phyloP scores from a whole-genome alignment of 2,113 vertebrate genomes.

The Actinemys pallida region DNA sequence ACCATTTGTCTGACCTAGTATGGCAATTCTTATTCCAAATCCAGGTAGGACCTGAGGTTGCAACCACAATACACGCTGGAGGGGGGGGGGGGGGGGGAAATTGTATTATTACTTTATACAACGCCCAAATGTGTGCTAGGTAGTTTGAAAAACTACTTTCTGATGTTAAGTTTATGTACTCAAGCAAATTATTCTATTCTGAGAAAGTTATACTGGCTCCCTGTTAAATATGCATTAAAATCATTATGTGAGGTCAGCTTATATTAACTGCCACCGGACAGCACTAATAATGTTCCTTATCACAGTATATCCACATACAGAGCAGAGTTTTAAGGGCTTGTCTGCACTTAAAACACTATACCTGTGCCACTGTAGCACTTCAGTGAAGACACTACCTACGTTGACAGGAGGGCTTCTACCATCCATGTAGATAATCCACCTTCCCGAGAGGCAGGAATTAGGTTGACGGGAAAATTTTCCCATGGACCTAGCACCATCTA shows the following conservation, averaged over 20 bases:
- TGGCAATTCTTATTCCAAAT: background rate
- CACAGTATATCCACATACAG: background rate
- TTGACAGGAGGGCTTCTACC: too few species aligned
- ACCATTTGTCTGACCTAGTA: too few species aligned
- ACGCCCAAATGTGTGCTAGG: background rate
- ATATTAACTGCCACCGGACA: background rate
- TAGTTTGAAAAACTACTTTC: background rate
- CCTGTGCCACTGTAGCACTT: too few species aligned
- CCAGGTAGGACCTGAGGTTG: background rate
- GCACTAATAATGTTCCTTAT: background rate
- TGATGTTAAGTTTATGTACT: background rate
- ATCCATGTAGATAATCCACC: too few species aligned
- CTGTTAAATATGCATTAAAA: background rate
- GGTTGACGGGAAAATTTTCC: too few species aligned
- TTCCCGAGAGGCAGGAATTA: too few species aligned
- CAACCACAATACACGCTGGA: background rate
- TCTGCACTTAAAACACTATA: too few species aligned
- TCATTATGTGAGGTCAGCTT: background rate
- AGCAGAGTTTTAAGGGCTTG: background rate
- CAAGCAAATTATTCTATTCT: background rate
- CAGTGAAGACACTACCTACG: too few species aligned
- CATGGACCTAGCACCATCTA: too few species aligned
- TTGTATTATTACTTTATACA: background rate
- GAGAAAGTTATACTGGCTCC: background rate
- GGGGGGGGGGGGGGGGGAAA: too few species aligned